These are phyloP conservation scores for Chaunax sp. DNA, from an alignment of 2,797 vertebrate genomes.

Conservation along the genomic window DNA sequence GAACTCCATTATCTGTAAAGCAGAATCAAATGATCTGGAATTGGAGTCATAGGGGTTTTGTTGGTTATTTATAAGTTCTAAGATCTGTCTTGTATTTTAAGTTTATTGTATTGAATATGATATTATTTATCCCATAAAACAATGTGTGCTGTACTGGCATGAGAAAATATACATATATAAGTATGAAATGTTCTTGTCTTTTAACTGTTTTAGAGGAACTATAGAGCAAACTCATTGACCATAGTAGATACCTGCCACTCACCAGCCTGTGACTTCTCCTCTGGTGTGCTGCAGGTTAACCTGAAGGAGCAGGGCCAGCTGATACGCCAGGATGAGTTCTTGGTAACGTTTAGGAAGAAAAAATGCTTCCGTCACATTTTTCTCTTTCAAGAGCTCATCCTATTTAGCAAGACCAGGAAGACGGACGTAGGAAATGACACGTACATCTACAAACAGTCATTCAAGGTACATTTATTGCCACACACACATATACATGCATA, in stretches of 20 bases:
- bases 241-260: neutral
- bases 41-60: too few species aligned
- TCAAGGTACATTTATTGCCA: slow-evolving; percentile 78
- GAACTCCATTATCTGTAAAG: neutral
- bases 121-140: neutral
- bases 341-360: slow-evolving; percentile 83
- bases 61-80: too few species aligned
- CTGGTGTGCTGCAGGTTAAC: slow-evolving; percentile 80
- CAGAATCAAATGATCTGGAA: neutral
- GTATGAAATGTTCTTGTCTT: neutral
- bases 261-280: neutral
- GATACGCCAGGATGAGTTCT: slow-evolving; percentile 85
- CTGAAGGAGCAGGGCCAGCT: slow-evolving; percentile 87
- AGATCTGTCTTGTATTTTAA: too few species aligned
- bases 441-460: slow-evolving; percentile 87
- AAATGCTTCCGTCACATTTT: slow-evolving; percentile 86
- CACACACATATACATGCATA: neutral
- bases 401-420: slow-evolving; percentile 87
- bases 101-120: too few species aligned
- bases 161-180: neutral
- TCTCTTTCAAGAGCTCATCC: slow-evolving; percentile 86
- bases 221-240: neutral
- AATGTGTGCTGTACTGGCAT: neutral
- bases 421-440: slow-evolving; percentile 84
- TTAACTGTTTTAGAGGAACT: neutral